Base-by-base conservation (phyloP, 2,797 vertebrate genomes). In the Trachurus trachurus region DNA sequence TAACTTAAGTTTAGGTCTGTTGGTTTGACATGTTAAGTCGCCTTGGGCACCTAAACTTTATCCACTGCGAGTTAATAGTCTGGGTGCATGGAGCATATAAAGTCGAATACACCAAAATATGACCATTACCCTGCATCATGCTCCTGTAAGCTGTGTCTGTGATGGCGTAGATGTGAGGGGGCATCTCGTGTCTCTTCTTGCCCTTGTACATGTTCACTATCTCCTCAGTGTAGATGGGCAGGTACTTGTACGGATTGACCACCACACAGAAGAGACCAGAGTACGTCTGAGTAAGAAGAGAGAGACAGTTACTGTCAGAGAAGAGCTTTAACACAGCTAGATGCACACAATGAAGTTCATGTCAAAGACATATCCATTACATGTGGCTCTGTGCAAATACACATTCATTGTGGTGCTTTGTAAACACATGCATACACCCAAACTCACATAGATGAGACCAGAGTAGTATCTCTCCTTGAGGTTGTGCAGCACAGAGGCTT, bases 161-260 rank as follows among this genome's bases (percentile, higher is more conserved):
- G 95, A 99, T 98, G 90, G 98, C 97, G 0, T 99, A 99, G 94
- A 99, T 99, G 93, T 99, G 98, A 60, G 98, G 98, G 0, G 98
- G 98, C 97, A 99, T 98, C 94, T 99, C 98, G 0, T 99, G 98
- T 70, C 98, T 96, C 94, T 99, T 99, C 95, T 98, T 99, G 94
- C 98, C 98, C 93, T 98, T 99, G 91, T 99, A 99, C 98, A 99
- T 99, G 37, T 98, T 97, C 71, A 99, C 96, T 0, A 99, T 99
- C 66, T 99, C 98, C 91, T 99, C 98, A 0, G 96, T 96, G 90
- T 99, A 99, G 93, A 99, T 99, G 74, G 98, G 98, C 86, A 99
- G 92, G 90, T 98, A 93, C 93, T 99, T 99, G 88, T 99, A 99
- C 0, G 98, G 98, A 87, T 99, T 99, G 92, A 99, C 96, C 73